These are phyloP conservation scores for Rhipidura dahli DNA, from an alignment of 2,113 vertebrate genomes.

Conservation along the genomic window DNA sequence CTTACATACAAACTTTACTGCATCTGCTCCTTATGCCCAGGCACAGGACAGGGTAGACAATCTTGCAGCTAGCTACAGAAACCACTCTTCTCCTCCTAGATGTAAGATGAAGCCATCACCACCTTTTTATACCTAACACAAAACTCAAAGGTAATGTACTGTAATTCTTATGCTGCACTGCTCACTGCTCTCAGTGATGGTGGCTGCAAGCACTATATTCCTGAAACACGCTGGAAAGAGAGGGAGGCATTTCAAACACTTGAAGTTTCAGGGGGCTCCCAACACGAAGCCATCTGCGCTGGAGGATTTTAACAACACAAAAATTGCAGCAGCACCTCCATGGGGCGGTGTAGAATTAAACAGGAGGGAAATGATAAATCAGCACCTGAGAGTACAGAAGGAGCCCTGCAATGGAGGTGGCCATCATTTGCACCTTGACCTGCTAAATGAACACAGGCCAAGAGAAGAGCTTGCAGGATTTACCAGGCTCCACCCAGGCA, in stretches of 20 bases:
- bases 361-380: not conserved
- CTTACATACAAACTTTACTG: not conserved
- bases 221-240: not conserved
- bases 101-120: not conserved
- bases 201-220: not conserved
- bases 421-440: not conserved
- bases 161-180: not conserved
- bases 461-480: not conserved
- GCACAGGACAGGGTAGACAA: not conserved
- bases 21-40: not conserved
- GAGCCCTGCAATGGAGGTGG: fast-evolving
- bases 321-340: not conserved
- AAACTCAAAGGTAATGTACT: not conserved
- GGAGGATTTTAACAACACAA: not conserved
- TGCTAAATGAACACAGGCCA: fast-evolving
- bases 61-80: not conserved
- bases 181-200: not conserved
- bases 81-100: not conserved
- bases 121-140: not conserved
- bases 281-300: not conserved
- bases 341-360: not conserved
- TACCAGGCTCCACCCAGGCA: not conserved
- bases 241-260: not conserved
- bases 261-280: not conserved
- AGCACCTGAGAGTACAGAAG: not conserved